Evolutionary conservation across 2,113 vertebrate species (phyloP).

Genomic region (Equus quagga): DNA sequence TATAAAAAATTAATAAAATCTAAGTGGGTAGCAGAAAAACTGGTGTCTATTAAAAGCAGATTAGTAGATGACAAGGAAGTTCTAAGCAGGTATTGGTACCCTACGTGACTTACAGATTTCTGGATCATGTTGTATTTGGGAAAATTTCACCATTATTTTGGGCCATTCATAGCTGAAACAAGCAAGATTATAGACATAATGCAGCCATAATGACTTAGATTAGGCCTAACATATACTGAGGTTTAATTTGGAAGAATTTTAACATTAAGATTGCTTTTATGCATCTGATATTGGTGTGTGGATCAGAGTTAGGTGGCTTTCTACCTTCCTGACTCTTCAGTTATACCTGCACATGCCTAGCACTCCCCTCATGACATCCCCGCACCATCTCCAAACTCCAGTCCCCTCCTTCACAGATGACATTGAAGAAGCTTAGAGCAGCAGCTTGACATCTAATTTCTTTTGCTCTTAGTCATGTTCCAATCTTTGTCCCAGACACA

Average conservation of each 20-base stretch:
- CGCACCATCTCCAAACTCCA: background rate
- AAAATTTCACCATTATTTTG: background rate
- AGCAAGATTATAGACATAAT: constrained; percentile 23
- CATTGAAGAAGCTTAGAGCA: background rate
- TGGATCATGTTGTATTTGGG: constrained; percentile 5
- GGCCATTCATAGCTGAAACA: background rate
- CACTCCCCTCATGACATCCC: background rate
- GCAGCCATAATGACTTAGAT: background rate
- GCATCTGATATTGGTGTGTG: background rate
- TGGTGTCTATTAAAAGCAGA: background rate
- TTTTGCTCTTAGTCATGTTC: background rate
- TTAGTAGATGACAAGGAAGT: background rate
- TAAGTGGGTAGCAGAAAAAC: background rate
- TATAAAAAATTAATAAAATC: background rate
- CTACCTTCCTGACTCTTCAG: background rate
- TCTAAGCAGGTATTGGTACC: background rate
- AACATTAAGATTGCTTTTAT: background rate
- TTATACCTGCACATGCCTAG: background rate
- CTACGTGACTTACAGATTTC: background rate
- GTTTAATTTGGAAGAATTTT: background rate
- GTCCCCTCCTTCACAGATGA: background rate
- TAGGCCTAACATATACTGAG: background rate
- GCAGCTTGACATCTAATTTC: background rate
- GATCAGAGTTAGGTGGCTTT: background rate
- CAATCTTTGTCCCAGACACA: background rate